Conservation (phyloP, 2,113 vertebrate genomes). For the Hassar affinis region DNA sequence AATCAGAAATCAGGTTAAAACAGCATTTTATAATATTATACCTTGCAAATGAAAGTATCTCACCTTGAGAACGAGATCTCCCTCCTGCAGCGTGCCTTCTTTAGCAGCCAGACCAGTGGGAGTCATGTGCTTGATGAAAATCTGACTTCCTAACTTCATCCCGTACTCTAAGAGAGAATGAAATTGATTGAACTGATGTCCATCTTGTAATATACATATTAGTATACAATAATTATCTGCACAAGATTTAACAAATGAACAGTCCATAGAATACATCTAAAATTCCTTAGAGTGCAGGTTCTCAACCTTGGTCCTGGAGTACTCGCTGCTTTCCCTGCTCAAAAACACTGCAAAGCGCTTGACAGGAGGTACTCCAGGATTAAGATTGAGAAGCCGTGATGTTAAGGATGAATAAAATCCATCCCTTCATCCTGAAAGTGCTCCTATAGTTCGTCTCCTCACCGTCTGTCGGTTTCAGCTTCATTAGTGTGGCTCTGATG, state of each 20-base stretch:
- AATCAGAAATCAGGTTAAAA: background rate
- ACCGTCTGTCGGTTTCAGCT: slow-evolving; percentile 83
- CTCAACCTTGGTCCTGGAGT: background rate
- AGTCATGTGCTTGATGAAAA: slow-evolving; percentile 95
- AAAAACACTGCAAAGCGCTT: background rate
- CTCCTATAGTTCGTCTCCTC: slow-evolving; percentile 5
- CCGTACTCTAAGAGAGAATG: slow-evolving; percentile 83
- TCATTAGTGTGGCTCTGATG: slow-evolving; percentile 79
- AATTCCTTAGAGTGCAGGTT: background rate
- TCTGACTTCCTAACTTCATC: slow-evolving; percentile 94
- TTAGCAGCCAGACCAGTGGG: slow-evolving; percentile 83
- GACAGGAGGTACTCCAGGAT: background rate
- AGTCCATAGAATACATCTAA: background rate
- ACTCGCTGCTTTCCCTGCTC: background rate
- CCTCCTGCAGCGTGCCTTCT: slow-evolving; percentile 82
- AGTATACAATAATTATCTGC: background rate
- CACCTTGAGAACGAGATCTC: slow-evolving; percentile 96
- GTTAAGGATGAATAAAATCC: background rate
- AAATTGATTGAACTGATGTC: background rate
- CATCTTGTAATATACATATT: background rate
- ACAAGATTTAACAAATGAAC: background rate
- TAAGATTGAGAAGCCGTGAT: background rate
- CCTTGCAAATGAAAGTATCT: background rate
- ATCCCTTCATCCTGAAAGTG: background rate
- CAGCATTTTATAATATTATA: background rate